Conservation (phyloP, 2,113 vertebrate genomes). For the Oceanodroma tethys region DNA sequence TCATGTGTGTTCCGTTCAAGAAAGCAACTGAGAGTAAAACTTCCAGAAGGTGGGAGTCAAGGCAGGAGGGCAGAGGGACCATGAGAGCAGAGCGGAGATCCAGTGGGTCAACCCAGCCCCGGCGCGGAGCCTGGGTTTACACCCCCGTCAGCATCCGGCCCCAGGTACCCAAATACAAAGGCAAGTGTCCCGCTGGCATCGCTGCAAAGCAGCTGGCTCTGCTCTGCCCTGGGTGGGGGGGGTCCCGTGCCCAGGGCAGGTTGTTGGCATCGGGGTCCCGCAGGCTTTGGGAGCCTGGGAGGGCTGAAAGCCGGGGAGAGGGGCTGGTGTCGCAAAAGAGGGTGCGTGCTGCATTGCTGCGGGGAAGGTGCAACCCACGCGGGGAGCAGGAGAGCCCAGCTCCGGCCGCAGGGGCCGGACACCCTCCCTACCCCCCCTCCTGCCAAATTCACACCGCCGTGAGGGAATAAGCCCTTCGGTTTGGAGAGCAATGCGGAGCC, state of each 20-base stretch:
- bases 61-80: neutral
- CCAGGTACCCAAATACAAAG: neutral
- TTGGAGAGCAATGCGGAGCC: fast-evolving
- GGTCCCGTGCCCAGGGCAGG: neutral
- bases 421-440: neutral
- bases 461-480: neutral
- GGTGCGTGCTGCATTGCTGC: neutral
- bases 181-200: neutral
- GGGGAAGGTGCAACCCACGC: neutral
- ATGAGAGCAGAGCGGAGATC: neutral
- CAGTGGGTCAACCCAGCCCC: neutral
- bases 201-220: neutral
- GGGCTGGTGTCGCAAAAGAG: neutral
- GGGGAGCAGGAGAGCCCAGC: neutral
- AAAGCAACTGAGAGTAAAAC: neutral
- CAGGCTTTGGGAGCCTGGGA: neutral
- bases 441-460: neutral
- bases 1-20: neutral
- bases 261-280: neutral
- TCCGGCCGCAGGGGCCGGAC: neutral
- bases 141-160: neutral
- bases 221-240: too few species aligned
- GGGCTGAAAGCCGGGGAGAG: neutral
- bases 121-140: neutral
- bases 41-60: neutral